phyloP scores from a whole-genome alignment of 2,888 invertebrate species.

The Keiferia lycopersicella region DNA sequence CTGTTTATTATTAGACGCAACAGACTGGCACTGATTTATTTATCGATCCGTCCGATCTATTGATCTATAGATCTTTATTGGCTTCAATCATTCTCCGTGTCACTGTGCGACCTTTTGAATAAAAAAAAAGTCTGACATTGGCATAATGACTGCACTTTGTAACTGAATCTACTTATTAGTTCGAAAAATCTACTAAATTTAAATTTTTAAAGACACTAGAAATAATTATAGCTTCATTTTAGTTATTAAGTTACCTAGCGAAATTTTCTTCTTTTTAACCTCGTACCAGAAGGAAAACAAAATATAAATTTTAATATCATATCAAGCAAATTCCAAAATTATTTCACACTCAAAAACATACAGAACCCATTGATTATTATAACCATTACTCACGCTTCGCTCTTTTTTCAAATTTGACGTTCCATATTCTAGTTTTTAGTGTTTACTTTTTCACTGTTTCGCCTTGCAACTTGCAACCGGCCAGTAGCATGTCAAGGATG shows the following conservation, averaged over 20 bases:
- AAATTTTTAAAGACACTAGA: no score
- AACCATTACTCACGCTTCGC: not conserved
- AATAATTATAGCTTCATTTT: no score
- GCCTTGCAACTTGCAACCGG: slow-evolving; percentile 17
- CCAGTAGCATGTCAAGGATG: slow-evolving; percentile 18
- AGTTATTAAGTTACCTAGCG: no score
- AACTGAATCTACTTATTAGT: not conserved
- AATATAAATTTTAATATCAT: no score
- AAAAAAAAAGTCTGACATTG: not conserved
- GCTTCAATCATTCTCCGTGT: slow-evolving; percentile 13
- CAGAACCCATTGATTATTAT: not conserved
- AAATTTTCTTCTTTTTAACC: no score
- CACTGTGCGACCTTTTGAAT: slow-evolving; percentile 13
- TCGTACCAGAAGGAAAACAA: no score
- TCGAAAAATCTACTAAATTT: no score
- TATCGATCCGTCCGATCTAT: slow-evolving; percentile 18
- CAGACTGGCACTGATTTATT: slow-evolving; percentile 19
- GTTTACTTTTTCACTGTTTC: slow-evolving; percentile 12
- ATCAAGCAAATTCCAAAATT: no score
- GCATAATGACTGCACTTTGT: not conserved
- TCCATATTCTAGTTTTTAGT: not conserved
- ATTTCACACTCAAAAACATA: not conserved
- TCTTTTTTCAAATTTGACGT: slow-evolving; percentile 7
- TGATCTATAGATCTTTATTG: slow-evolving; percentile 16
- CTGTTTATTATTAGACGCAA: slow-evolving; percentile 18